Evolutionary conservation across 2,888 invertebrate species (phyloP).

Genomic region (Cataglyphis livida): DNA sequence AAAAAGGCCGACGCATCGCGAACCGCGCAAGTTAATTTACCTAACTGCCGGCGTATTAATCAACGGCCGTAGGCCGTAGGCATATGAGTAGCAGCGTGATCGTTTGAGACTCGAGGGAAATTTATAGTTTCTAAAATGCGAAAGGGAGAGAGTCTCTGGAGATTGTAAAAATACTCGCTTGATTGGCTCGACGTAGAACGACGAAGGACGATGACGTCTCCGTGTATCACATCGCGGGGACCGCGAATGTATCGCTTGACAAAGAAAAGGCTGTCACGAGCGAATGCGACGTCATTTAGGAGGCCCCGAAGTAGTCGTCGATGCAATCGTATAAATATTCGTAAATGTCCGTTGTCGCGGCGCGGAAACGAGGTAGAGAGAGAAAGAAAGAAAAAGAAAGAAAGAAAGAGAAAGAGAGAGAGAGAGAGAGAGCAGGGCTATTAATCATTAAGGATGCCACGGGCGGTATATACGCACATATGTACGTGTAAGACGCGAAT

Average conservation of each 20-base stretch:
- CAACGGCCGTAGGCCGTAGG: constrained; percentile 36
- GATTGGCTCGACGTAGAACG: constrained; percentile 67
- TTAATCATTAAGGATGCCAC: constrained; percentile 83
- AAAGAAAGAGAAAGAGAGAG: background rate
- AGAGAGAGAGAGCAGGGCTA: constrained; percentile 69
- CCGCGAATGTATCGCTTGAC: constrained; percentile 8
- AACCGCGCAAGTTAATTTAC: constrained; percentile 66
- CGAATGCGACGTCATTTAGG: constrained; percentile 72
- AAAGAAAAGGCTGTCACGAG: constrained; percentile 47
- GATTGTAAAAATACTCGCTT: constrained; percentile 61
- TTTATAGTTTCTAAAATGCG: constrained; percentile 56
- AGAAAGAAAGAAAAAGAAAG: constrained; percentile 35
- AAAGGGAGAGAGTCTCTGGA: constrained; percentile 30
- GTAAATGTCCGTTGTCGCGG: constrained; percentile 78
- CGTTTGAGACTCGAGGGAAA: constrained; percentile 19
- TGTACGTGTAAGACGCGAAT: constrained; percentile 19
- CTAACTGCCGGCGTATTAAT: constrained; percentile 62
- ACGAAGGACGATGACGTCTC: constrained; percentile 20
- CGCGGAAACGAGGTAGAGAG: constrained; percentile 64
- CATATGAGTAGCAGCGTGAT: constrained; percentile 49
- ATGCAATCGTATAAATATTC: constrained; percentile 80
- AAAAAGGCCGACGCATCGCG: constrained; percentile 20
- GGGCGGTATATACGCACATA: constrained; percentile 38
- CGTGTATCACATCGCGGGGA: constrained; percentile 20
- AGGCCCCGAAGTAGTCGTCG: constrained; percentile 56